phyloP scores from a whole-genome alignment of 2,888 invertebrate genomes.

The Aspidiotus destructor region DNA sequence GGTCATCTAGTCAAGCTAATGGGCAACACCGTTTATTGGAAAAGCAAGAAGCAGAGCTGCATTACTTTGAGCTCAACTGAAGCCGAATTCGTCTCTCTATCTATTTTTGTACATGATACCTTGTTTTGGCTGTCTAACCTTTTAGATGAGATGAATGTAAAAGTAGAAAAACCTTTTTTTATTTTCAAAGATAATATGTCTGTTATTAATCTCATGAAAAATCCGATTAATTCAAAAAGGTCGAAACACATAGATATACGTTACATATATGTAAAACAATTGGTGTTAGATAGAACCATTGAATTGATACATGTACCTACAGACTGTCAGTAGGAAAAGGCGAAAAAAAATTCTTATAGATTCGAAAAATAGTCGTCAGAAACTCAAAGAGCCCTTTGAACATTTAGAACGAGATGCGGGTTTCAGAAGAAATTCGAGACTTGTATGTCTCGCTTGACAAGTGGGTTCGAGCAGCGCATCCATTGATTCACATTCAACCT shows the following conservation, averaged over 20 bases:
- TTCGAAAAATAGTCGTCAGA: too few relatives aligned
- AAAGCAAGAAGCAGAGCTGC: slow-evolving; percentile 10
- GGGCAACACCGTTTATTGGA: slow-evolving; percentile 7
- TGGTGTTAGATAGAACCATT: neutral
- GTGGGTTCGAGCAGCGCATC: too few relatives aligned
- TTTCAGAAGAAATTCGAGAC: too few relatives aligned
- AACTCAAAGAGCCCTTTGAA: too few relatives aligned
- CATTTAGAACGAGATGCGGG: too few relatives aligned
- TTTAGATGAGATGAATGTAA: neutral
- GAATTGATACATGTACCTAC: too few relatives aligned
- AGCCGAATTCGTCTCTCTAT: slow-evolving; percentile 13
- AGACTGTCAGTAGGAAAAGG: too few relatives aligned
- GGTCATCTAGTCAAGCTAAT: slow-evolving; percentile 9
- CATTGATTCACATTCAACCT: too few relatives aligned
- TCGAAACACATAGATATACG: slow-evolving; percentile 6
- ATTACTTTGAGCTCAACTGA: slow-evolving; percentile 12
- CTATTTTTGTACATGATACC: slow-evolving; percentile 1
- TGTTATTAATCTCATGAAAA: neutral
- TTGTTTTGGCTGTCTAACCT: neutral
- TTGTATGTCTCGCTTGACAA: too few relatives aligned
- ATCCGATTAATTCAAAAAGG: neutral
- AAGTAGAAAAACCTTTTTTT: neutral
- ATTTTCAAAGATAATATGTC: slow-evolving; percentile 1
- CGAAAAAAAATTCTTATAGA: too few relatives aligned
- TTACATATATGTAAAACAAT: neutral